Evolutionary conservation across 2,797 vertebrate genomes (phyloP), one percentile per base, ranked within the genome.

Genomic region (Scyliorhinus canicula): DNA sequence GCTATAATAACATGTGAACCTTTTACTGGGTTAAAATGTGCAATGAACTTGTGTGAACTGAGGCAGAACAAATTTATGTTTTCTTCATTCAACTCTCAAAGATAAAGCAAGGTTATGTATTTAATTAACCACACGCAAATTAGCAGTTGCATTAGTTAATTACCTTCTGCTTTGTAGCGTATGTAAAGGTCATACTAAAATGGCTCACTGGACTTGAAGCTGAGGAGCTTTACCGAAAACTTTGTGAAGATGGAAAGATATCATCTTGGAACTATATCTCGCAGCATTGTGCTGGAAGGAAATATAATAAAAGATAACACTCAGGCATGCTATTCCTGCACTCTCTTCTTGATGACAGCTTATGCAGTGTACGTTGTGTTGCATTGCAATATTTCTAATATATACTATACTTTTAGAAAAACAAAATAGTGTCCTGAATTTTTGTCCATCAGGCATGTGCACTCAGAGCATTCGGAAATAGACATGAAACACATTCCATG

Each of bases 51-150:
- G 67, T 69, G 21, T 50, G 44, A 50, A 69, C 91, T 93, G 91
- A 50, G 40, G 60, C 63, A 69, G 63, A 93, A 93, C 44, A 67
- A 93, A 67, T 93, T 67, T 93, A 65, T 93, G 9, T 11, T 93
- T 93, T 93, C 90, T 93, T 26, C 60, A 47, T 63, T 93, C 60
- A 93, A 47, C 40, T 67, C 63, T 65, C 40, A 93, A 90, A 90
- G 90, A 93, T 65, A 93, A 93, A 47, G 63, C 40, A 93, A 65
- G 88, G 35, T 93, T 93, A 93, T 65, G 8, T 65, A 35, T 63
- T 93, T 93, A 63, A 67, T 67, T 26, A 67, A 24, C 40, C 7
- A 28, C 44, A 47, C 2, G 60, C 63, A 93, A 71, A 69, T 69
- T 93, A 93, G n/a, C 9, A 69, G 67, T 63, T 65, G 60, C 40